Evolutionary conservation across 2,797 vertebrate species (phyloP).

Genomic region (Acanthurus lineatus): DNA sequence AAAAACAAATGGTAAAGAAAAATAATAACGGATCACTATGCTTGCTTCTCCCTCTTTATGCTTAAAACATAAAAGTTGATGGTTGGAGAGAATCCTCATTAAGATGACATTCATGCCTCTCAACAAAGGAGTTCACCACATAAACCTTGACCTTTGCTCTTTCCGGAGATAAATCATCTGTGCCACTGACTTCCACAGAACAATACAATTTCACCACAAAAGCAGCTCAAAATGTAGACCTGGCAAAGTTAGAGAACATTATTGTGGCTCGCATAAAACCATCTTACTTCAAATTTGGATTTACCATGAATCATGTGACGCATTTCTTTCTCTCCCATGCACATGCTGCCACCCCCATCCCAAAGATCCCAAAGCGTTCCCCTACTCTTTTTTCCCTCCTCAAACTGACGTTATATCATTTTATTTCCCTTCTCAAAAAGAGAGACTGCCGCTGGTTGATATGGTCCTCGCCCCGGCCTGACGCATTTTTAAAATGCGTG

Average conservation of each 20-base stretch:
- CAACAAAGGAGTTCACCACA: slow-evolving; percentile 87
- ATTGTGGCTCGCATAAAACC: slow-evolving; percentile 3
- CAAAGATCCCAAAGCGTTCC: slow-evolving; percentile 48
- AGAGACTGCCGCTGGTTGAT: slow-evolving; percentile 86
- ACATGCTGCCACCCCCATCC: slow-evolving; percentile 69
- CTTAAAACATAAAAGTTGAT: slow-evolving; percentile 61
- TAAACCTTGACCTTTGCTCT: slow-evolving; percentile 91
- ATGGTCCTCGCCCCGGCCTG: slow-evolving; percentile 90
- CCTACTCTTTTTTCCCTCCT: slow-evolving; percentile 67
- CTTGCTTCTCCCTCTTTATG: not conserved
- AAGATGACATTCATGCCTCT: slow-evolving; percentile 73
- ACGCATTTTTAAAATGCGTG: slow-evolving; percentile 93
- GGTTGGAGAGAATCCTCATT: slow-evolving; percentile 82
- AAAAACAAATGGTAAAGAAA: not conserved
- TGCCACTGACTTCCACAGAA: slow-evolving; percentile 59
- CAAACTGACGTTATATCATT: slow-evolving; percentile 91
- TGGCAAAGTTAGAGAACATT: slow-evolving; percentile 34
- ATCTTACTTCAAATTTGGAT: slow-evolving; percentile 84
- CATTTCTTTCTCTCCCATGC: slow-evolving; percentile 77
- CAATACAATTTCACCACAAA: slow-evolving; percentile 56
- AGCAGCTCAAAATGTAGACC: slow-evolving; percentile 32
- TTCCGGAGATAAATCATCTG: slow-evolving; percentile 76
- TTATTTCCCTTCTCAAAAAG: slow-evolving; percentile 93
- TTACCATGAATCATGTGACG: slow-evolving; percentile 92
- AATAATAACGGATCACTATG: not conserved